Percentiles rank a stretch among this genome's conserved stretches.
These are phyloP conservation scores for Irena cyanogastra DNA, from an alignment of 2,113 vertebrate species.

Conservation along the genomic window DNA sequence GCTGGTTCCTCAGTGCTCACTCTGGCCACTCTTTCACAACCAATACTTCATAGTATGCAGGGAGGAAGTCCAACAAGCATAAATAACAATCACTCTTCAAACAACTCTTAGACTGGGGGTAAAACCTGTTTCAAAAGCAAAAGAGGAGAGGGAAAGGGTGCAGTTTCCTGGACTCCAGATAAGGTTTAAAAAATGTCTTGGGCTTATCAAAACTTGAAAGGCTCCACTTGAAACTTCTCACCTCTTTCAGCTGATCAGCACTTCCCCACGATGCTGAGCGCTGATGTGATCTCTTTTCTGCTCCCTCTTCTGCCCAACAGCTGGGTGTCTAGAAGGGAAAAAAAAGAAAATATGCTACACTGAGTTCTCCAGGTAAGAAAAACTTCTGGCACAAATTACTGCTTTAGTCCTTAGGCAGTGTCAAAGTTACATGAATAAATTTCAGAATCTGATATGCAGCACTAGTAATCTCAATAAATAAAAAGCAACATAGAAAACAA, in stretches of 20 bases:
- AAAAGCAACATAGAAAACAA: not conserved
- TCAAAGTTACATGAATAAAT: not conserved
- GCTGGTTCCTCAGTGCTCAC: not conserved
- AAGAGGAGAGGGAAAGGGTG: not conserved
- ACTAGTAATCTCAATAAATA: not conserved
- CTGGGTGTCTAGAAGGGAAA: constrained; percentile 79
- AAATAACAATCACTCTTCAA: not conserved
- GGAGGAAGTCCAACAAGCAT: not conserved
- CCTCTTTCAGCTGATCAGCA: constrained; percentile 94
- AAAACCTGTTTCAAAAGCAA: not conserved
- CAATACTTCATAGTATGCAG: not conserved
- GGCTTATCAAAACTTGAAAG: not conserved
- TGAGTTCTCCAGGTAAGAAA: not conserved
- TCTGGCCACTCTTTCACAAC: not conserved
- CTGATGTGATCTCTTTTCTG: constrained; percentile 87
- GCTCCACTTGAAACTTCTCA: constrained; percentile 55
- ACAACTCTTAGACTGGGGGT: not conserved
- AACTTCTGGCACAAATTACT: not conserved
- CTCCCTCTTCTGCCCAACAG: constrained; percentile 88
- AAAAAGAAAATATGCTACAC: not conserved
- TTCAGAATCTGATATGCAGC: not conserved
- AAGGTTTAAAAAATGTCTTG: not conserved
- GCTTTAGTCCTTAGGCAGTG: not conserved
- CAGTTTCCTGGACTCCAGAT: not conserved
- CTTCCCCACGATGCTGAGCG: constrained; percentile 94